Base-by-base conservation (phyloP, 2,888 invertebrate genomes). In the Bellardia bayeri region DNA sequence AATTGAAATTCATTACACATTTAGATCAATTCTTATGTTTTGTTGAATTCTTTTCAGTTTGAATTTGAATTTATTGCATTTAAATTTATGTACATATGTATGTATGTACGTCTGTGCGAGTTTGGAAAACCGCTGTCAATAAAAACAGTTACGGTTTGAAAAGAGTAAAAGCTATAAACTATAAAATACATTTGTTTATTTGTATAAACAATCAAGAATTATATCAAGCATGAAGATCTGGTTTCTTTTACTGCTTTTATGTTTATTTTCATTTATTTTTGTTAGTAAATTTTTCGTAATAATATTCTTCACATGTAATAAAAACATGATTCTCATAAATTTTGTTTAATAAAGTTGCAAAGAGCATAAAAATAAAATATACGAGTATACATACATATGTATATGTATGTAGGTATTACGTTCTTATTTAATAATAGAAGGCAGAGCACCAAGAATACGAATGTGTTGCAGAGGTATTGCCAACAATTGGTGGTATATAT, bases 271-370 rank as follows among this genome's bases (percentile, higher is more conserved):
- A 37, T 37, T 8, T 71, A 45, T 16, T 79, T 42, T 58, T 68
- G 30, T 79, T n/a, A 23, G 16, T 45, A 68, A 58, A 58, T 66
- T 75, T 37, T 80, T 71, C 74, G 64, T 81, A 76, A 81, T 49
- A 64, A 81, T 81, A 85, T 85, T 85, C 85, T 85, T 85, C 85
- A 75, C 80, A 81, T 85, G 85, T 85, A 71, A 75, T 71, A 71
- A 69, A 85, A 85, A 85, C 85, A 85, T 85, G 85, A 75, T 85
- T 85, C 80, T 56, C 85, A 85, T 85, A 81, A 85, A 85, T 85
- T 85, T 85, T 63, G 58, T 75, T 33, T 14, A 63, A 79, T 72
- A 84, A 61, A 42, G 13, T 49, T 75, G 69, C 49, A 79, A 7
- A 42, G 30, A 54, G 1, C 37, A 45, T 45, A 63, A 61, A 61